Percentiles rank a stretch among this genome's conserved stretches.
phyloP scores from a whole-genome alignment of 1,140 invertebrate species.

The Trinorchestia longiramus region DNA sequence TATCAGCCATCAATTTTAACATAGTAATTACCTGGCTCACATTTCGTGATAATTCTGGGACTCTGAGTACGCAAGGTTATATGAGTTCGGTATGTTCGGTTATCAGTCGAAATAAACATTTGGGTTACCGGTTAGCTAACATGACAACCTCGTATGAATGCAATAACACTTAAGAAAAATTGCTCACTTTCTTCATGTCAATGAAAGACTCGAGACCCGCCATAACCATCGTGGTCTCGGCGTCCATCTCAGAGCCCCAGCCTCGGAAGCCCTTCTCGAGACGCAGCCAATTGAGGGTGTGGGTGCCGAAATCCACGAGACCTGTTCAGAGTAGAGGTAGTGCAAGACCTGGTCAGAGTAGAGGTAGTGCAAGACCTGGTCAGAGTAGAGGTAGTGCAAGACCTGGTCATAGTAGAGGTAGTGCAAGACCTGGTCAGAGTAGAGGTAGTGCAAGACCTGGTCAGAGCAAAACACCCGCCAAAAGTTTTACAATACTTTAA shows the following conservation, averaged over 20 bases:
- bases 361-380: no score
- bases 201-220: conserved; percentile 70
- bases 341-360: background rate
- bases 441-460: background rate
- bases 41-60: no score
- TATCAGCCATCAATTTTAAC: no score
- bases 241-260: conserved; percentile 71
- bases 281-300: conserved; percentile 69
- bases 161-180: background rate
- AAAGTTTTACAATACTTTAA: no score
- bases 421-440: background rate
- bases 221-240: conserved; percentile 70
- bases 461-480: background rate
- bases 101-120: no score
- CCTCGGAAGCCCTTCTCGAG: conserved; percentile 71
- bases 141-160: no score
- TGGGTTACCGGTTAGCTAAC: no score
- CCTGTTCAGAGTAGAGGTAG: conserved; percentile 55
- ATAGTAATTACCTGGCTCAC: no score
- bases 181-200: conserved; percentile 67
- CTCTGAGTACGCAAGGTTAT: no score
- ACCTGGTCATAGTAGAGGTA: background rate
- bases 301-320: conserved; percentile 70
- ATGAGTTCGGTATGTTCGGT: no score
- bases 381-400: no score